A percentile compares a stretch with the other conserved stretches of the same genome.
Evolutionary conservation across 2,113 vertebrate species (phyloP).

Genomic region (Toxotes jaculatrix): DNA sequence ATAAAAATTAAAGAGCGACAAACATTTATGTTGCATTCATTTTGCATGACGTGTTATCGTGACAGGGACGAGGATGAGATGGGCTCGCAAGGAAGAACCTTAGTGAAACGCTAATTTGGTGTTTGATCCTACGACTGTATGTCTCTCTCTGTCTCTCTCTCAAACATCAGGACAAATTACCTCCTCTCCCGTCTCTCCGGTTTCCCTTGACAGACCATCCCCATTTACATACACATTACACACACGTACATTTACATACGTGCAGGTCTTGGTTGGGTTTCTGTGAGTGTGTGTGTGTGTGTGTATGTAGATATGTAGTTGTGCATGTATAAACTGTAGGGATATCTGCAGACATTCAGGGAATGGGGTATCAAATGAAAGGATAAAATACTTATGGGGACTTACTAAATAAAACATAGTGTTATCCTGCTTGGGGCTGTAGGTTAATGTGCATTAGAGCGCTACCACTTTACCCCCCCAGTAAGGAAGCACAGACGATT

Average conservation of each 20-base stretch:
- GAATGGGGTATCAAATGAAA: conserved; percentile 34
- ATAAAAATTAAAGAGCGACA: conserved; percentile 82
- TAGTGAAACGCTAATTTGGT: conserved; percentile 54
- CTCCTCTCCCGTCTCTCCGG: conserved; percentile 20
- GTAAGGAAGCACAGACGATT: neutral
- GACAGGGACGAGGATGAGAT: conserved; percentile 36
- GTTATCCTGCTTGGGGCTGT: conserved; percentile 7
- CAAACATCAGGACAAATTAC: conserved; percentile 46
- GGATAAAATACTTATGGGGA: conserved; percentile 45
- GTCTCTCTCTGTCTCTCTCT: conserved; percentile 17
- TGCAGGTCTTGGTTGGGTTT: neutral
- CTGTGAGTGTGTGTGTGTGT: no score
- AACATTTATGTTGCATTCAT: conserved; percentile 76
- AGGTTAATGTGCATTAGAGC: conserved; percentile 31
- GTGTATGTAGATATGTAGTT: neutral
- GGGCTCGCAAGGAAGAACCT: conserved; percentile 42
- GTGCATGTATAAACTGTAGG: neutral
- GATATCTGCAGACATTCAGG: conserved; percentile 9
- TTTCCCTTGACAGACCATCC: conserved; percentile 39
- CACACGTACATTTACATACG: neutral
- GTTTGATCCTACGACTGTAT: conserved; percentile 53
- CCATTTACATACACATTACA: conserved; percentile 18
- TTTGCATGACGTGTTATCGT: conserved; percentile 61
- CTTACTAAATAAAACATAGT: conserved; percentile 56
- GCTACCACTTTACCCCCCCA: conserved; percentile 4